phyloP scores from a whole-genome alignment of 2,113 vertebrate genomes.

The Petrocephalus zakoni region DNA sequence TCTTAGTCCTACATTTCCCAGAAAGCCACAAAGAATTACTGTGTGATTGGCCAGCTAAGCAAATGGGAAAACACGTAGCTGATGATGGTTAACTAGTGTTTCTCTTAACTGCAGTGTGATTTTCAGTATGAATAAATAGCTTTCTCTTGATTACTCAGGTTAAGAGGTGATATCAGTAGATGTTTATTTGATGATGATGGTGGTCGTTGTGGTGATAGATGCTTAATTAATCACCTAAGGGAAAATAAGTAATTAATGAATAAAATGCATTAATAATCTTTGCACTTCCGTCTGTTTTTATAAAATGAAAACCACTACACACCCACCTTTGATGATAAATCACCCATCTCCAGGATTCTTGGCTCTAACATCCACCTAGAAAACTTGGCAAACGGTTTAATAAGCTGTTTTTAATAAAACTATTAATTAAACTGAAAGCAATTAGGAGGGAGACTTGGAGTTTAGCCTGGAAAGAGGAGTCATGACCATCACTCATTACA shows the following conservation, averaged over 20 bases:
- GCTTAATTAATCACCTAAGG: background rate
- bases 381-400: background rate
- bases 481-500: background rate
- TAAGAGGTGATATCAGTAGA: background rate
- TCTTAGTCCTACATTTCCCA: background rate
- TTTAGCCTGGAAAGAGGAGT: background rate
- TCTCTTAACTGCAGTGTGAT: background rate
- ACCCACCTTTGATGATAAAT: background rate
- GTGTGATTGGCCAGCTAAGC: background rate
- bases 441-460: slow-evolving; percentile 1
- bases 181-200: background rate
- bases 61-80: background rate
- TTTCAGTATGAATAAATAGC: background rate
- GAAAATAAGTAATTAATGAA: background rate
- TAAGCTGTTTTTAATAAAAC: background rate
- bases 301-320: background rate
- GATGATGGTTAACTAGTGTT: background rate
- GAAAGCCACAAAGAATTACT: background rate
- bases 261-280: background rate
- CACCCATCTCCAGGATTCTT: background rate
- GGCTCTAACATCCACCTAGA: background rate
- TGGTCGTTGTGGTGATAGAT: background rate
- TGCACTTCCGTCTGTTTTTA: background rate
- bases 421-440: slow-evolving; percentile 5
- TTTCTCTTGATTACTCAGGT: background rate